Percentiles rank a stretch among this genome's conserved stretches.
These are phyloP conservation scores for Cantharis rufa DNA, from an alignment of 2,888 invertebrate species.

Conservation along the genomic window DNA sequence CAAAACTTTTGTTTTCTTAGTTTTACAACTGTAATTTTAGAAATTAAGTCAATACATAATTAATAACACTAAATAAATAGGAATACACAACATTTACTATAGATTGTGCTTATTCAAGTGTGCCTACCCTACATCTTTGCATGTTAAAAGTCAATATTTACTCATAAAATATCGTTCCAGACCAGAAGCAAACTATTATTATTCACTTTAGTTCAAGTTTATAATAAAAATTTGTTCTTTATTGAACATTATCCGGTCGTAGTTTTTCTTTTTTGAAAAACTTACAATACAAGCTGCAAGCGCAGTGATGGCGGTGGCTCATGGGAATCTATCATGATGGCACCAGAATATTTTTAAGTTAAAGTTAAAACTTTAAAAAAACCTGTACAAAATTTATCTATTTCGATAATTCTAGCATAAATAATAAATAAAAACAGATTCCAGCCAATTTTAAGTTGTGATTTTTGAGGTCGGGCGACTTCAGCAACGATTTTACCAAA, in stretches of 20 bases:
- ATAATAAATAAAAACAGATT: no score
- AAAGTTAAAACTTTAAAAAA: no score
- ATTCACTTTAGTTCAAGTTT: neutral
- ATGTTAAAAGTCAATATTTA: neutral
- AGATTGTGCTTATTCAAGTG: neutral
- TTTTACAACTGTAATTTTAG: neutral
- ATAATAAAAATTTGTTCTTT: slow-evolving; percentile 22
- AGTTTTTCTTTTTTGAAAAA: neutral
- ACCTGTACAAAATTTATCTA: no score
- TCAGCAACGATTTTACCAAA: no score
- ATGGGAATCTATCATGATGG: no score
- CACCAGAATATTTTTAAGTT: no score
- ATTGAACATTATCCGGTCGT: neutral
- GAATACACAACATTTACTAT: neutral
- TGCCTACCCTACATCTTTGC: neutral
- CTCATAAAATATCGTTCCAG: neutral
- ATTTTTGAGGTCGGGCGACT: no score
- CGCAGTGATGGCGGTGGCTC: no score
- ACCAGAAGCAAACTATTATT: neutral
- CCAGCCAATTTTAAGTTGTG: no score
- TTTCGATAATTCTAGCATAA: no score
- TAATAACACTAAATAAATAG: neutral
- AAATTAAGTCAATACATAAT: neutral
- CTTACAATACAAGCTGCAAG: no score
- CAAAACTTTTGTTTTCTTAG: neutral